phyloP scores from a whole-genome alignment of 1,140 invertebrate genomes.

The Tenebrio molitor region DNA sequence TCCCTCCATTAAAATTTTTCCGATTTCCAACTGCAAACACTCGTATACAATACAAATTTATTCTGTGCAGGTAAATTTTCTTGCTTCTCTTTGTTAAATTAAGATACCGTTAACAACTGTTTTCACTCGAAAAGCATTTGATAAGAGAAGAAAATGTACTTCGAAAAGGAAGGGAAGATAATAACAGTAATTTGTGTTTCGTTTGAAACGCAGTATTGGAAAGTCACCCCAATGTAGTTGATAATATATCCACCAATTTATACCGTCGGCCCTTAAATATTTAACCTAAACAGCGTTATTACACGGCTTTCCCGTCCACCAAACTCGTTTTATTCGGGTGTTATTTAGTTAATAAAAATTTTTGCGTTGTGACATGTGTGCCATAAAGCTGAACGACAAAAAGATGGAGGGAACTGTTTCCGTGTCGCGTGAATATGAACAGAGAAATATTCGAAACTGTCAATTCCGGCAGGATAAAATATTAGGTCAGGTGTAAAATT shows the following conservation, averaged over 20 bases:
- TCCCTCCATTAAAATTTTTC: too few relatives aligned
- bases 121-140: too few relatives aligned
- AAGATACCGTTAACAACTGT: too few relatives aligned
- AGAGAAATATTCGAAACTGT: slow-evolving; percentile 5
- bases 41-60: too few relatives aligned
- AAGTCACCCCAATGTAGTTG: neutral
- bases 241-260: slow-evolving; percentile 5
- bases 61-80: too few relatives aligned
- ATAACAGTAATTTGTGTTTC: slow-evolving; percentile 12
- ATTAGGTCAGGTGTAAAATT: slow-evolving; percentile 22
- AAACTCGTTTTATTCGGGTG: neutral
- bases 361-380: slow-evolving; percentile 1
- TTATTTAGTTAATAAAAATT: neutral
- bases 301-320: too few relatives aligned
- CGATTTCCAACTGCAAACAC: too few relatives aligned
- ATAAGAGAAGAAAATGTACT: neutral
- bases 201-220: neutral
- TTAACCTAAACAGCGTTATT: neutral
- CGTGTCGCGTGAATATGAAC: neutral
- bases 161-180: neutral
- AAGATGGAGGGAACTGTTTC: slow-evolving; percentile 2
- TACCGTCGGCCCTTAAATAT: neutral
- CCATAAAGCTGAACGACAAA: slow-evolving; percentile 4
- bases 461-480: slow-evolving; percentile 11
- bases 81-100: too few relatives aligned